These are phyloP conservation scores for Pontoporia blainvillei DNA, from an alignment of 2,113 vertebrate species.

Conservation along the genomic window DNA sequence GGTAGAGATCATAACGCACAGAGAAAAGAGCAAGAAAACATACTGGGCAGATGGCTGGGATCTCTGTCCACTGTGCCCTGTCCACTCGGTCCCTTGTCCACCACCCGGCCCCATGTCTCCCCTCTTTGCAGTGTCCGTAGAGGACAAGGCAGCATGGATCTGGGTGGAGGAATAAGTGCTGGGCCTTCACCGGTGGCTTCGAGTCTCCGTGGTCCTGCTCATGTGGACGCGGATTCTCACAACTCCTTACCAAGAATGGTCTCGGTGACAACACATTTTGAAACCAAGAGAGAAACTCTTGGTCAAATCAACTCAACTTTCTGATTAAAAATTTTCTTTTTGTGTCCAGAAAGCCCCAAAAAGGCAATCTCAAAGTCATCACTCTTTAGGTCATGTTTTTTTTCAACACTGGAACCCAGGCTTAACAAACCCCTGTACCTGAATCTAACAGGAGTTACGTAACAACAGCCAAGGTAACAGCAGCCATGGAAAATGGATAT, in stretches of 20 bases:
- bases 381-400: not conserved
- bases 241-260: not conserved
- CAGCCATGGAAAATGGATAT: constrained; percentile 40
- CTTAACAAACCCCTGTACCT: not conserved
- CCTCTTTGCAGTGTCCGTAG: accelerated
- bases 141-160: accelerated
- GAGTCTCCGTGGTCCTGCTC: not conserved
- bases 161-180: accelerated
- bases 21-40: accelerated
- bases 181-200: accelerated
- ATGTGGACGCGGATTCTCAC: accelerated
- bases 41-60: not conserved
- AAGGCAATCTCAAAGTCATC: not conserved
- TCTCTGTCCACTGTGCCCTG: accelerated
- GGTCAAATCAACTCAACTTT: not conserved
- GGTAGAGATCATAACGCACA: accelerated
- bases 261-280: not conserved
- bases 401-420: not conserved
- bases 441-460: constrained; percentile 9
- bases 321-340: not conserved
- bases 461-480: constrained; percentile 38
- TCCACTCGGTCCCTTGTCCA: accelerated
- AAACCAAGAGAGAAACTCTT: not conserved
- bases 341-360: not conserved
- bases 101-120: too few relatives aligned